Percentiles rank a stretch among this genome's conserved stretches.
These are phyloP conservation scores for Tyto alba DNA, from an alignment of 2,113 vertebrate species.

Conservation along the genomic window DNA sequence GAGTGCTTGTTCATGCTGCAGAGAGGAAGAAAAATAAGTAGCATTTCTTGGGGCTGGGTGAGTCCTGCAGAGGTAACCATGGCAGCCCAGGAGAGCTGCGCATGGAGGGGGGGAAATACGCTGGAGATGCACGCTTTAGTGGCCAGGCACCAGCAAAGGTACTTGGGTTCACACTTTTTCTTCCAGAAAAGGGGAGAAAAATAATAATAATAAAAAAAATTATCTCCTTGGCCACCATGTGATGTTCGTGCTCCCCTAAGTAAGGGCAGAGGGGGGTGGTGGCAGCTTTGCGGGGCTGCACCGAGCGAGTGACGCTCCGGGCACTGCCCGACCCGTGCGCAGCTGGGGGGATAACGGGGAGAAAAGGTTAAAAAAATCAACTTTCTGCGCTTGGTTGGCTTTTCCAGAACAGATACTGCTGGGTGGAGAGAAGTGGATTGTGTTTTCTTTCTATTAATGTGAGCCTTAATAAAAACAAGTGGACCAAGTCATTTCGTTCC, in stretches of 20 bases:
- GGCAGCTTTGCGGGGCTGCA: too few relatives aligned
- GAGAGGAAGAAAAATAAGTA: background rate
- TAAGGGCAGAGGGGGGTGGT: too few relatives aligned
- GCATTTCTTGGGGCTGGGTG: background rate
- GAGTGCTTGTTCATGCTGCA: background rate
- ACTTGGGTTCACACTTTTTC: background rate
- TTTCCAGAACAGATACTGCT: background rate
- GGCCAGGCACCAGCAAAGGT: background rate
- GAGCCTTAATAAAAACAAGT: background rate
- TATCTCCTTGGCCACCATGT: fast-evolving
- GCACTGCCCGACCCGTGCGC: too few relatives aligned
- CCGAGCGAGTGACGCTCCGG: too few relatives aligned
- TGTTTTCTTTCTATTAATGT: background rate
- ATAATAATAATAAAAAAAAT: too few relatives aligned
- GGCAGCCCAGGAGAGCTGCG: background rate
- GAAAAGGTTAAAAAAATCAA: background rate
- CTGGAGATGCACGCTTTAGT: fast-evolving
- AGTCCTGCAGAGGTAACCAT: background rate
- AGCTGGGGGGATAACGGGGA: background rate
- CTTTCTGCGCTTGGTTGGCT: background rate
- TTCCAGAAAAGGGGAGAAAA: background rate
- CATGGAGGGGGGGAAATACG: background rate
- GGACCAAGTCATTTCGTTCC: background rate
- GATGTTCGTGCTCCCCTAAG: too few relatives aligned
- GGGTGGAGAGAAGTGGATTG: background rate